Evolutionary conservation across 1,140 invertebrate genomes (phyloP).

Genomic region (Akabosia matsudoensis): DNA sequence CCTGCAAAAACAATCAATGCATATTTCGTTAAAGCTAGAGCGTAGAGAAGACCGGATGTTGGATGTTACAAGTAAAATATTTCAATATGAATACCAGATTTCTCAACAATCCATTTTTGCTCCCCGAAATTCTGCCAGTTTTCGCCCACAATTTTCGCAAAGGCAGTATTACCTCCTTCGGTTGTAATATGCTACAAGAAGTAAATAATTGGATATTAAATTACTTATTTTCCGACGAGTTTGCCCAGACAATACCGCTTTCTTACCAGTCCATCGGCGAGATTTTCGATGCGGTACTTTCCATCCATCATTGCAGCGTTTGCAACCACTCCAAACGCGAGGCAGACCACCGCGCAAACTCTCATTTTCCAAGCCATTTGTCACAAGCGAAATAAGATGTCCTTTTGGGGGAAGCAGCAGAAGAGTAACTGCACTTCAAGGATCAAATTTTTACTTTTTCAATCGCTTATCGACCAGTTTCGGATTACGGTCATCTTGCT

Average conservation of each 20-base stretch:
- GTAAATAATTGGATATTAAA: background rate
- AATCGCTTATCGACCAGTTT: too few relatives aligned
- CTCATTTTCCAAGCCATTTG: background rate
- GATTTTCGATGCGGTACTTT: slow-evolving; percentile 30
- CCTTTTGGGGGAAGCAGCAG: too few relatives aligned
- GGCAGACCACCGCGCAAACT: background rate
- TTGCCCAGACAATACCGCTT: background rate
- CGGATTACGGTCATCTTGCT: too few relatives aligned
- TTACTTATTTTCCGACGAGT: background rate
- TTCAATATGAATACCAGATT: slow-evolving; percentile 27
- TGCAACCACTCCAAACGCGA: background rate
- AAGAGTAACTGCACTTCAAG: too few relatives aligned
- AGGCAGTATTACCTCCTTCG: slow-evolving; percentile 29
- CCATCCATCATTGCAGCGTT: background rate
- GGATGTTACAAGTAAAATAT: background rate
- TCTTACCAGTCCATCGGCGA: slow-evolving; percentile 27
- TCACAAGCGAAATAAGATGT: too few relatives aligned
- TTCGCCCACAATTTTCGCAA: slow-evolving; percentile 30
- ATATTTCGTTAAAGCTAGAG: too few relatives aligned
- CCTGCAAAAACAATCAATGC: background rate
- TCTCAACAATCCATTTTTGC: slow-evolving; percentile 31
- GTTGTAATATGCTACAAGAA: slow-evolving; percentile 30
- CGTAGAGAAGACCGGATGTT: too few relatives aligned
- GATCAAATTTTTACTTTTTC: too few relatives aligned
- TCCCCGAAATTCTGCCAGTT: slow-evolving; percentile 39